Conservation (phyloP, 1,140 invertebrate genomes). For the Oedothorax gibbosus region DNA sequence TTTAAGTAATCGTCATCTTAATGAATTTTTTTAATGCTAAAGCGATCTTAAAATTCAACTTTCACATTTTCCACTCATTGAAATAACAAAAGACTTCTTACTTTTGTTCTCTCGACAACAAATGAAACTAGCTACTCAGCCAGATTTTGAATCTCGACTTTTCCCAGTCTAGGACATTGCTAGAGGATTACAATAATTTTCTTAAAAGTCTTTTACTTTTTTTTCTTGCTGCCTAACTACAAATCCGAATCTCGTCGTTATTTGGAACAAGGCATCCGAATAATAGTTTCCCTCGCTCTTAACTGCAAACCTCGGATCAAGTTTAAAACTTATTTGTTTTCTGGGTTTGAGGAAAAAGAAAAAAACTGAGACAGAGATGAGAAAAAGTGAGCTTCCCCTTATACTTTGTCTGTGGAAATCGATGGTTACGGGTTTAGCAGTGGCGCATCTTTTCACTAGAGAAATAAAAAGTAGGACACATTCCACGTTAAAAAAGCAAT, state of each 20-base stretch:
- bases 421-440: slow-evolving; percentile 10
- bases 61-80: too few relatives aligned
- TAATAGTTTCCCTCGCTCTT: slow-evolving; percentile 5
- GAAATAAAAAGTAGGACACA: slow-evolving; percentile 30
- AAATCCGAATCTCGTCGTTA: slow-evolving; percentile 4
- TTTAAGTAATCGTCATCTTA: too few relatives aligned
- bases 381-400: slow-evolving; percentile 18
- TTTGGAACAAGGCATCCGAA: slow-evolving; percentile 9
- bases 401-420: slow-evolving; percentile 32
- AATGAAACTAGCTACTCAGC: too few relatives aligned
- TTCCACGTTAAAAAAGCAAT: background rate
- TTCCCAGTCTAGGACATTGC: too few relatives aligned
- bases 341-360: slow-evolving; percentile 6
- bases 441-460: background rate
- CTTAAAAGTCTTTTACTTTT: too few relatives aligned
- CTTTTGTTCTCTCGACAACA: too few relatives aligned
- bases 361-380: slow-evolving; percentile 1
- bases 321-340: slow-evolving; percentile 33
- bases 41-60: too few relatives aligned
- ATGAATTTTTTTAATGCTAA: too few relatives aligned
- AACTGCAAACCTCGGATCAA: background rate
- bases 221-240: too few relatives aligned
- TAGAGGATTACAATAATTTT: background rate
- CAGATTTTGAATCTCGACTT: too few relatives aligned
- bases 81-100: too few relatives aligned